phyloP scores from a whole-genome alignment of 2,797 vertebrate species.

The Rhodeus uyekii region DNA sequence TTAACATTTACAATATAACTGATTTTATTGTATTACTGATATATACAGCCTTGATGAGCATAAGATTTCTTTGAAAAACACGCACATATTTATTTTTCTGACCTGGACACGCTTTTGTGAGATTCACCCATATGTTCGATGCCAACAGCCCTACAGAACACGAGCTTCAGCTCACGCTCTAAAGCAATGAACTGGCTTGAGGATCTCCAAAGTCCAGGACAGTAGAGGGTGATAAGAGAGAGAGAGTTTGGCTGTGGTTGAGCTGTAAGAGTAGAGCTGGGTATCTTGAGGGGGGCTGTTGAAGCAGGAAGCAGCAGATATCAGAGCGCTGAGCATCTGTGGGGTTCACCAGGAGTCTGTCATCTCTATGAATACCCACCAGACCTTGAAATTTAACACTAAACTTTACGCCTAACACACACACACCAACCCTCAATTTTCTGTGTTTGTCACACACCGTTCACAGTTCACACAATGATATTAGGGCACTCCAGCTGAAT shows the following conservation, averaged over 20 bases:
- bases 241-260: not conserved
- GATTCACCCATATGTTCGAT: not conserved
- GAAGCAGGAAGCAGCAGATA: constrained; percentile 14
- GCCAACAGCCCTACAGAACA: not conserved
- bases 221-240: not conserved
- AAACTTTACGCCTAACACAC: constrained; percentile 12
- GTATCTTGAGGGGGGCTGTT: not conserved
- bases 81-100: too few relatives aligned
- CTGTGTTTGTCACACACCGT: not conserved
- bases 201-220: not conserved
- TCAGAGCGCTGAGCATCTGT: constrained; percentile 26
- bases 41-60: not conserved
- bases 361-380: constrained; percentile 45
- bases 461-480: not conserved
- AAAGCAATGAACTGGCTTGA: not conserved
- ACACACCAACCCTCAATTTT: constrained; percentile 11
- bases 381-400: constrained; percentile 53
- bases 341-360: constrained; percentile 33
- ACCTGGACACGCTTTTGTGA: not conserved
- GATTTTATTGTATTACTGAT: not conserved
- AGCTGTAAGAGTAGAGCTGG: not conserved
- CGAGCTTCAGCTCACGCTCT: not conserved
- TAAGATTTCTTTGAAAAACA: not conserved
- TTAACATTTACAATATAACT: not conserved
- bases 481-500: not conserved